Conservation (phyloP, 2,888 invertebrate species). For the Nomada lathburiana region DNA sequence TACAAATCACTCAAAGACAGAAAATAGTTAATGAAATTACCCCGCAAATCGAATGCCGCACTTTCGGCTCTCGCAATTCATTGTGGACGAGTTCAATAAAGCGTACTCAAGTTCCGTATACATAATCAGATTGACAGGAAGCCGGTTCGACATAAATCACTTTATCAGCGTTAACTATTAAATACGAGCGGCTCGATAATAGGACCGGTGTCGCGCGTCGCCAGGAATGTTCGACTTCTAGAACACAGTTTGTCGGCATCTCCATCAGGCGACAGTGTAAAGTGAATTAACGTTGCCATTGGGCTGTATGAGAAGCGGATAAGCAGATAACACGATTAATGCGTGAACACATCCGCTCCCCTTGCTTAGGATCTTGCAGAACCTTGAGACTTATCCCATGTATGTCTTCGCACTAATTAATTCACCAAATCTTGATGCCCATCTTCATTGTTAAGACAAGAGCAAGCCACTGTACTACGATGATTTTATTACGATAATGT, state of each 20-base stretch:
- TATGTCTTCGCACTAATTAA: constrained; percentile 10
- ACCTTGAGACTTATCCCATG: constrained; percentile 42
- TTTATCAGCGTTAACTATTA: constrained; percentile 47
- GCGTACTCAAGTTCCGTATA: background rate
- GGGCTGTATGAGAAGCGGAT: constrained; percentile 62
- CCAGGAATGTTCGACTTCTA: constrained; percentile 60
- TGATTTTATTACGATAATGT: background rate
- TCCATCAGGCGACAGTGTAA: constrained; percentile 56
- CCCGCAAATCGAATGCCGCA: background rate
- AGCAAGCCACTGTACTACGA: background rate
- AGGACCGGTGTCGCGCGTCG: constrained; percentile 49
- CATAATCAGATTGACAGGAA: constrained; percentile 1
- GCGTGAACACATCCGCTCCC: constrained; percentile 52
- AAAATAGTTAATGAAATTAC: background rate
- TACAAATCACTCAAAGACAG: background rate
- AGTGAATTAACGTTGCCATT: constrained; percentile 69
- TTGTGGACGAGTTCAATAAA: background rate
- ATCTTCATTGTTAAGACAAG: background rate
- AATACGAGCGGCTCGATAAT: constrained; percentile 67
- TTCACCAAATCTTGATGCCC: background rate
- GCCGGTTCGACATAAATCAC: constrained; percentile 36
- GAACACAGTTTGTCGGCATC: constrained; percentile 60
- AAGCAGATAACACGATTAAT: constrained; percentile 74
- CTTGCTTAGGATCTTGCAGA: constrained; percentile 21
- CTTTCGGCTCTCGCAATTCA: background rate